A percentile compares a stretch with the other conserved stretches of the same genome.
These are phyloP conservation scores for Malacoraja senta DNA, from an alignment of 2,797 vertebrate species.

Conservation along the genomic window DNA sequence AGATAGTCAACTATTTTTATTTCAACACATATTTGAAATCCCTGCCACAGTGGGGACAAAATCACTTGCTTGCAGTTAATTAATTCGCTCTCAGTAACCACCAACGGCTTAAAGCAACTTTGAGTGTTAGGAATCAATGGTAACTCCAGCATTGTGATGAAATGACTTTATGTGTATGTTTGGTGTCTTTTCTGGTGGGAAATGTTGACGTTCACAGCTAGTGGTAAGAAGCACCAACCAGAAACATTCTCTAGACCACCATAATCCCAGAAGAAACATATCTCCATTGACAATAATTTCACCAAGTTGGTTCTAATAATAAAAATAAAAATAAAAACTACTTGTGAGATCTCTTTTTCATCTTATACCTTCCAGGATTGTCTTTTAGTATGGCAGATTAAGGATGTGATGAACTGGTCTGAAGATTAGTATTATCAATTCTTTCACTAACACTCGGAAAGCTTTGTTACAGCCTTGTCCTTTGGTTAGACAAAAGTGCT, in stretches of 20 bases:
- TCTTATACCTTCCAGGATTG: not conserved
- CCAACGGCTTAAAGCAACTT: not conserved
- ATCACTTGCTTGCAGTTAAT: too few species aligned
- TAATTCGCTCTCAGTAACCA: not conserved
- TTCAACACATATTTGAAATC: not conserved
- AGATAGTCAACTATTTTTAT: not conserved
- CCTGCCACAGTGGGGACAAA: too few species aligned
- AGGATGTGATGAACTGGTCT: not conserved
- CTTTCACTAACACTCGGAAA: not conserved
- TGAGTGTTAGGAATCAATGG: not conserved
- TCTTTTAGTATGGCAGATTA: not conserved
- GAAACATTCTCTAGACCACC: not conserved
- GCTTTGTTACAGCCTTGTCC: not conserved
- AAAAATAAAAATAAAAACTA: not conserved
- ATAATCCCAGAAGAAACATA: not conserved
- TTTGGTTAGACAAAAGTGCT: too few species aligned
- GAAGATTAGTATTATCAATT: not conserved
- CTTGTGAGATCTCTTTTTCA: not conserved
- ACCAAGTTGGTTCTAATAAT: not conserved
- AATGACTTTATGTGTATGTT: not conserved
- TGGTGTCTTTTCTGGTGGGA: not conserved
- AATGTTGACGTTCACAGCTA: not conserved
- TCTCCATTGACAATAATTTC: not conserved
- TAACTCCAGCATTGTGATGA: not conserved
- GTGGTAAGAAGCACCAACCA: not conserved